These are phyloP conservation scores for Garrulus glandarius DNA, from an alignment of 2,797 vertebrate genomes.

Conservation along the genomic window DNA sequence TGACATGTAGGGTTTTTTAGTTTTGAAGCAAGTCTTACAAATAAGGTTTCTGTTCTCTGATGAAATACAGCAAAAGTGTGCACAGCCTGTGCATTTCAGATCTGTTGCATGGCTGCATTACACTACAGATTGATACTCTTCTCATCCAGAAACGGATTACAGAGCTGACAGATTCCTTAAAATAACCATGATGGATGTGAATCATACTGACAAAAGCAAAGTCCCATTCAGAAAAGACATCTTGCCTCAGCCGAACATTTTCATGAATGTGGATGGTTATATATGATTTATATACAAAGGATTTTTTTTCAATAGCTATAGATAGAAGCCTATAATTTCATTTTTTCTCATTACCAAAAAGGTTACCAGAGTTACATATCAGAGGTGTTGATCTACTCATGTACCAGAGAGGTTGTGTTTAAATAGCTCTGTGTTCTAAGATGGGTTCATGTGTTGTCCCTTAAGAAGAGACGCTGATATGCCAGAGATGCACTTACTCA, in stretches of 20 bases:
- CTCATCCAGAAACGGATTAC: slow-evolving; percentile 9
- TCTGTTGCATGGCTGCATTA: background rate
- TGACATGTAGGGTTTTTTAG: background rate
- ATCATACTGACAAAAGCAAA: slow-evolving; percentile 6
- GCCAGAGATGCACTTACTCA: background rate
- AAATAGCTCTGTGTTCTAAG: background rate
- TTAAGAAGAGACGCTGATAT: background rate
- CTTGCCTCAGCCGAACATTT: background rate
- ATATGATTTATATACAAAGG: background rate
- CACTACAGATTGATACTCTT: background rate
- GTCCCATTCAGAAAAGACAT: background rate
- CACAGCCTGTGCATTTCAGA: background rate
- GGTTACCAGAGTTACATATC: background rate
- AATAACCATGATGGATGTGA: slow-evolving; percentile 10
- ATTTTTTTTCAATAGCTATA: background rate
- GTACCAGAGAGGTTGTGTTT: background rate
- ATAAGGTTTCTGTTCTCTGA: background rate
- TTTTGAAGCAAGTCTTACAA: background rate
- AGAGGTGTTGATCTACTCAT: background rate
- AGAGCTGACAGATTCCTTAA: slow-evolving; percentile 9
- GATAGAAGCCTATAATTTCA: background rate
- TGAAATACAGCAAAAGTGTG: background rate
- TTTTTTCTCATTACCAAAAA: background rate
- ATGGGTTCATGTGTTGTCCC: background rate
- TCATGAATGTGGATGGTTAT: background rate